These are phyloP conservation scores for Echeneis naucrates DNA, from an alignment of 2,797 vertebrate genomes.

Conservation along the genomic window DNA sequence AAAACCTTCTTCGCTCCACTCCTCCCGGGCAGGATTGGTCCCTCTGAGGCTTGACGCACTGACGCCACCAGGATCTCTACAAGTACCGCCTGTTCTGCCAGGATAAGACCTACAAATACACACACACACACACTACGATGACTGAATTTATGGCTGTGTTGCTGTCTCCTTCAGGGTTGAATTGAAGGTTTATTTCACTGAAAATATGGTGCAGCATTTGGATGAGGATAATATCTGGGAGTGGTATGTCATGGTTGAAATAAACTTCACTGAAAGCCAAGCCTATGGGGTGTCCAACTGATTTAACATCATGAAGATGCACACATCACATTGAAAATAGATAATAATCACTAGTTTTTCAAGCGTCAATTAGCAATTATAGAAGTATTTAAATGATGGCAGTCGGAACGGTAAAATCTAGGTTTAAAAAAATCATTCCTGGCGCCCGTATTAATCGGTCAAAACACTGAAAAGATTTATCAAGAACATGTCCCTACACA, in stretches of 20 bases:
- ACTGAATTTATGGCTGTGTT: too few species aligned
- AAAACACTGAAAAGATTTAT: background rate
- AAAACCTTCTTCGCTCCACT: constrained; percentile 88
- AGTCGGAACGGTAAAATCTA: background rate
- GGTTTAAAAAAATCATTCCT: background rate
- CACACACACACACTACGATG: background rate
- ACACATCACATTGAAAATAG: background rate
- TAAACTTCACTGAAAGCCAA: background rate
- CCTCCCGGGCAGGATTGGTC: constrained; percentile 88
- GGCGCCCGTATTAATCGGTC: background rate
- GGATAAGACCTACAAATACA: constrained; percentile 77
- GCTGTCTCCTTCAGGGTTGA: background rate
- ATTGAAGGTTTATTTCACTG: background rate
- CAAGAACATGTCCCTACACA: too few species aligned
- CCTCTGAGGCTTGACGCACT: constrained; percentile 90
- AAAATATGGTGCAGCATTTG: background rate
- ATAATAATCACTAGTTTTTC: too few species aligned
- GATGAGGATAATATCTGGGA: background rate
- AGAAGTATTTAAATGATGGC: background rate
- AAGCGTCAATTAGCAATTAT: background rate
- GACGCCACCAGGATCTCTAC: constrained; percentile 90
- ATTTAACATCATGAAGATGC: background rate
- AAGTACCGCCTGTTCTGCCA: constrained; percentile 82
- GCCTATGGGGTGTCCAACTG: background rate
- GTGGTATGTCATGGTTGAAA: background rate